Evolutionary conservation across 2,113 vertebrate species (phyloP).

Genomic region (Illadopsis cleaveri): DNA sequence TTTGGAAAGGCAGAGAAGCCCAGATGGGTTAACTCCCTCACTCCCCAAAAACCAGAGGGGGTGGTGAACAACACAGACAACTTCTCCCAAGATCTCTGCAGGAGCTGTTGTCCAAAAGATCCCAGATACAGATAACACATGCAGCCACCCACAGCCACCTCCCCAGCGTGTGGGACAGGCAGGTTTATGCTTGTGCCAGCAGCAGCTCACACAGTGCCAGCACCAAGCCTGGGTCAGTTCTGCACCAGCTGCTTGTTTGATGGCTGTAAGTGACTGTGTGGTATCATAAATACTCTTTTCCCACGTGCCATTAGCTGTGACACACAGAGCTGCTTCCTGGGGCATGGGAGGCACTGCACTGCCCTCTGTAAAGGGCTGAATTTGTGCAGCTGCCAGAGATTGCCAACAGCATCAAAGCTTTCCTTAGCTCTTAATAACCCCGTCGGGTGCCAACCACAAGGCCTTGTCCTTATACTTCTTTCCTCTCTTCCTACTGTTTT

Average conservation of each 20-base stretch:
- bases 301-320: background rate
- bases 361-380: background rate
- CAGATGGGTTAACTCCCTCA: background rate
- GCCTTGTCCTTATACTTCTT: background rate
- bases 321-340: background rate
- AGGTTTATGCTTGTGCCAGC: background rate
- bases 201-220: background rate
- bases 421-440: background rate
- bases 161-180: background rate
- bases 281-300: background rate
- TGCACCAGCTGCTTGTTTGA: background rate
- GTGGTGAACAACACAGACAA: background rate
- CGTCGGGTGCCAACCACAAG: background rate
- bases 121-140: rapidly evolving
- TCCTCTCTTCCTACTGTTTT: background rate
- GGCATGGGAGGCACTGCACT: background rate
- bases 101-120: background rate
- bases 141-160: background rate
- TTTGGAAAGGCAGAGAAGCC: background rate
- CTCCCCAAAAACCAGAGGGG: background rate
- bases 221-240: background rate
- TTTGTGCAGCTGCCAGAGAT: background rate
- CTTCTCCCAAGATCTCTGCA: background rate
- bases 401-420: background rate
- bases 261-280: background rate